Evolutionary conservation across 2,113 vertebrate species (phyloP).

Genomic region (Apodemus sylvaticus): DNA sequence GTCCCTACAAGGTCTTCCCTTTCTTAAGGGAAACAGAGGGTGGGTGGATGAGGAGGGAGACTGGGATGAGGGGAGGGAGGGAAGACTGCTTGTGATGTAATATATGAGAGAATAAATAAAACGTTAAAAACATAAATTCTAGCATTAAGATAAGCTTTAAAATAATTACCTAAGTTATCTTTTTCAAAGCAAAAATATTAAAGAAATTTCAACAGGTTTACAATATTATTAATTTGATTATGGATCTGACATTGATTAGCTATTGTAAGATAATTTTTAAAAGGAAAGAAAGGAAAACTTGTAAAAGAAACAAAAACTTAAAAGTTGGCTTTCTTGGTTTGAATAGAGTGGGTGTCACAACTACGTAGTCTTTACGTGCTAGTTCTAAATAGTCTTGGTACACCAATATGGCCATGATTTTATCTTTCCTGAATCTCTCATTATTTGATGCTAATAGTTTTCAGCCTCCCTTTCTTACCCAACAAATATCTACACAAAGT

Average conservation of each 20-base stretch:
- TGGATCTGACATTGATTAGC: background rate
- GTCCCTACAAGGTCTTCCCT: background rate
- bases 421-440: background rate
- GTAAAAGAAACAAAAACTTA: background rate
- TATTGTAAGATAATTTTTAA: background rate
- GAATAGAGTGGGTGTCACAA: background rate
- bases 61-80: background rate
- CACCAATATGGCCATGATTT: background rate
- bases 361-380: background rate
- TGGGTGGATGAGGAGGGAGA: background rate
- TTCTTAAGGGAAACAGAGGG: background rate
- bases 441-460: background rate
- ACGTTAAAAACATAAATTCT: background rate
- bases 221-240: background rate
- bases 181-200: background rate
- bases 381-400: background rate
- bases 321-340: background rate
- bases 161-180: background rate
- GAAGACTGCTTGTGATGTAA: background rate
- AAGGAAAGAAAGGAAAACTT: background rate
- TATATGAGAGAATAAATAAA: background rate
- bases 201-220: background rate
- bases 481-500: background rate
- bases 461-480: background rate
- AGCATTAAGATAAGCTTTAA: background rate